Conservation (phyloP, 2,888 invertebrate genomes). For the Sarcophaga carnaria region DNA sequence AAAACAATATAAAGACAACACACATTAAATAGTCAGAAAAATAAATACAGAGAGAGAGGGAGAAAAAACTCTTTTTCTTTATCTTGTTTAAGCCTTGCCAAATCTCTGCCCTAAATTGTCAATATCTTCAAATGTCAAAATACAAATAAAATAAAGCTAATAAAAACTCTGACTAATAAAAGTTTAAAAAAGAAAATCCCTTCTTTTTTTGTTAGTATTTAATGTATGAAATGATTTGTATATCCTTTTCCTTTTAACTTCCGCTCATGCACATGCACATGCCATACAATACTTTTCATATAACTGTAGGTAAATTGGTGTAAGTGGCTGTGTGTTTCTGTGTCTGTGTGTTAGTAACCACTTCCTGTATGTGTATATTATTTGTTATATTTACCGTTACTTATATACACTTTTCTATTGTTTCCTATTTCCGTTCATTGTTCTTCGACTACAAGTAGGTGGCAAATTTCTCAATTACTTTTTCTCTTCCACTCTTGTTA, state of each 20-base stretch:
- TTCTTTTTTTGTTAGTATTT: background rate
- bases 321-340: background rate
- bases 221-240: background rate
- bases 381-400: background rate
- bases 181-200: background rate
- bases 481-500: conserved; percentile 34
- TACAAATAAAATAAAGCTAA: background rate
- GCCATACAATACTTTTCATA: no score
- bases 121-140: no score
- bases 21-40: no score
- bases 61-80: no score
- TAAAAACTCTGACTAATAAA: background rate
- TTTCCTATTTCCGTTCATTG: conserved; percentile 40
- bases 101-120: no score
- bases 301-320: background rate
- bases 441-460: conserved; percentile 35
- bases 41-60: no score
- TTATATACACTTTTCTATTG: conserved; percentile 15
- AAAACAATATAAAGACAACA: no score
- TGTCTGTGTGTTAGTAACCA: background rate
- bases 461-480: conserved; percentile 51
- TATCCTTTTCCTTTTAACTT: conserved; percentile 2
- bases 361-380: background rate
- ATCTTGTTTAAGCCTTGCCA: no score
- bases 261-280: background rate